Evolutionary conservation across 1,140 invertebrate genomes (phyloP).

Genomic region (Papilio aristodemus): DNA sequence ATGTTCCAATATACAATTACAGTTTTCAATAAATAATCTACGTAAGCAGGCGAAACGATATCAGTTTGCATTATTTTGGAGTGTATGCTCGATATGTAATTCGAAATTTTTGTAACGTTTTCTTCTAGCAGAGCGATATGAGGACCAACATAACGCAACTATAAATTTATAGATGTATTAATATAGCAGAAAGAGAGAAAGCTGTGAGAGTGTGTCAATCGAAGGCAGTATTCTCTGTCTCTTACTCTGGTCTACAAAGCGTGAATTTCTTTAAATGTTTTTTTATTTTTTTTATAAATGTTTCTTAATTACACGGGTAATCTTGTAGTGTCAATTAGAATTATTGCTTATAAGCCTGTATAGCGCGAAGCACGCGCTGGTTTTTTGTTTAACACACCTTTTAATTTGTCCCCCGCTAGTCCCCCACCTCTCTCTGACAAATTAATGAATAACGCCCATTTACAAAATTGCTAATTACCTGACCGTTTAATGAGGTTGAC

Average conservation of each 20-base stretch:
- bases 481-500: constrained; percentile 61
- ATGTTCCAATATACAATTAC: no score
- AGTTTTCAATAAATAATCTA: no score
- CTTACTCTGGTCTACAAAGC: background rate
- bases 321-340: background rate
- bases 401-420: constrained; percentile 48
- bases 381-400: constrained; percentile 38
- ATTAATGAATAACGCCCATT: constrained; percentile 65
- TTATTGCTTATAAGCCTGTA: constrained; percentile 8
- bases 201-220: background rate
- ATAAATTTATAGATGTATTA: background rate
- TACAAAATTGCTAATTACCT: constrained; percentile 68
- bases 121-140: no score
- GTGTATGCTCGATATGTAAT: no score
- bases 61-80: no score
- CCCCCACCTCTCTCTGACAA: constrained; percentile 36
- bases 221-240: background rate
- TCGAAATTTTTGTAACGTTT: no score
- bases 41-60: no score
- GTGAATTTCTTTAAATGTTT: no score
- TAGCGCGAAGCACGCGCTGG: constrained; percentile 19
- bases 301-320: background rate
- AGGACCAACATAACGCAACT: no score
- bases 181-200: background rate
- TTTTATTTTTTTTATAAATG: background rate